Evolutionary conservation across 2,797 vertebrate genomes (phyloP), one percentile per base, ranked within the genome.

Genomic region (Muscicapa striata): DNA sequence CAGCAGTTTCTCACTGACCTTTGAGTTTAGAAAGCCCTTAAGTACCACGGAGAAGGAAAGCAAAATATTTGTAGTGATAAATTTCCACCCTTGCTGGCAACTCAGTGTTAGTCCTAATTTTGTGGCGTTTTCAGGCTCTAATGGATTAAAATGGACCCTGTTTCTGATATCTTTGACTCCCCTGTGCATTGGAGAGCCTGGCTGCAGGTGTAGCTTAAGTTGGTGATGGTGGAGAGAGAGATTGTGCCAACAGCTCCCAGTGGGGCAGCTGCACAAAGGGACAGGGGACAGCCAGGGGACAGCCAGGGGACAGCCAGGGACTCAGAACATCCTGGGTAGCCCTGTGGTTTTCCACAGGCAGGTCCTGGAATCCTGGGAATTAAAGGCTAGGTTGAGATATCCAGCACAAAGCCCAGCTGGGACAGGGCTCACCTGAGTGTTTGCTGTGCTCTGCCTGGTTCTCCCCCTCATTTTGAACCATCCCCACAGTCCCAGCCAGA

Each of bases 21-120:
- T 87, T 93, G 90, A 80, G 93, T 89, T 85, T 83, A 83, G 69
- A 91, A 95, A 93, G 84, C 58, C 76, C 78, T 95, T 83, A 91
- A 92, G 94, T 89, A 90, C 92, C 72, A 52, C 14, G 21, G 88
- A 89, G 92, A 69, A 81, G 41, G 67, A 84, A 88, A 90, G 90
- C 85, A 94, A 95, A 89, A 85, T 79, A 89, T 95, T 93, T 95
- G 84, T 66, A 48, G 59, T 45, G 76, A 84, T 88, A 78, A 62
- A 84, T 94, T 90, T 63, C 81, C 55, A 30, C 51, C 62, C 29
- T 83, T 32, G 58, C 81, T 64, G 54, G 36, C 29, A 38, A 78
- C 81, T 75, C 77, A 20, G 46, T 12, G 7, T 78, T 54, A 45
- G 30, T 62, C 46, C 40, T 54, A 14, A 59, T 85, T 94, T 52